Conservation (phyloP, 2,888 invertebrate species). For the Mystacides longicornis region DNA sequence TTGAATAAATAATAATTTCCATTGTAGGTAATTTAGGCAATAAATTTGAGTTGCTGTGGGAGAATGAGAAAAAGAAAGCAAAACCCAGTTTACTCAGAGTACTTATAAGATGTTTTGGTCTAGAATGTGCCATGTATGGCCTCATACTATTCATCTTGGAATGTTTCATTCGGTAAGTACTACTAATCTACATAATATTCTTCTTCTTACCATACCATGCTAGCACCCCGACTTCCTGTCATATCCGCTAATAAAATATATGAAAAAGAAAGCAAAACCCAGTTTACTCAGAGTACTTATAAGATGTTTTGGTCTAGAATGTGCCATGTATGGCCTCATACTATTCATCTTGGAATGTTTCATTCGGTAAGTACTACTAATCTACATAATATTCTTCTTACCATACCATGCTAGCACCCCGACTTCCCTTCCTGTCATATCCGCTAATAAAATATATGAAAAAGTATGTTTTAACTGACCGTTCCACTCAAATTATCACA, state of each 20-base stretch:
- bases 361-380: slow-evolving; percentile 15
- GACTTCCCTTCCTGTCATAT: background rate
- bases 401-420: background rate
- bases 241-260: background rate
- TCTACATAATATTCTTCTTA: background rate
- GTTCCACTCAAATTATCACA: too few relatives aligned
- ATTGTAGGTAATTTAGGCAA: slow-evolving; percentile 46
- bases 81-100: slow-evolving; percentile 22
- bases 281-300: slow-evolving; percentile 22
- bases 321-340: slow-evolving; percentile 21
- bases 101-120: slow-evolving; percentile 21
- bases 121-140: slow-evolving; percentile 21
- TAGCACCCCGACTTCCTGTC: background rate
- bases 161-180: slow-evolving; percentile 18
- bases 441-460: background rate
- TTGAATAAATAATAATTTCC: background rate
- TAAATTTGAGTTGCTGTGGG: slow-evolving; percentile 46
- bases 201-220: background rate
- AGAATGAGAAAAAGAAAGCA: slow-evolving; percentile 36
- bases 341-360: slow-evolving; percentile 21
- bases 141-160: slow-evolving; percentile 21
- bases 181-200: background rate
- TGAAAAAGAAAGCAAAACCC: slow-evolving; percentile 9
- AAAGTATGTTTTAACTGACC: too few relatives aligned
- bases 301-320: slow-evolving; percentile 20